Conservation (phyloP, 2,888 invertebrate species). For the Apamea crenata region DNA sequence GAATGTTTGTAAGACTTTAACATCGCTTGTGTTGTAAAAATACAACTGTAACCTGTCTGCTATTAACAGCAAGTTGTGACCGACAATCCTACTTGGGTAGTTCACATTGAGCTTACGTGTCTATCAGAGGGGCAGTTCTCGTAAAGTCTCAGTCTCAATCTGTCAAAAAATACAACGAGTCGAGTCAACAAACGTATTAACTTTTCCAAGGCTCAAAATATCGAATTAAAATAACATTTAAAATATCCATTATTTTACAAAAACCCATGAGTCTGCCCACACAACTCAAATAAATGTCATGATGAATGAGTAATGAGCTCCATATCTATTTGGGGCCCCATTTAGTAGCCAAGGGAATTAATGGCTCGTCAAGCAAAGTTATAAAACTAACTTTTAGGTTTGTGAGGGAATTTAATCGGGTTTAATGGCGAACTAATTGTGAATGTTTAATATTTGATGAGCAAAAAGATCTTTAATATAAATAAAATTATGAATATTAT, state of each 20-base stretch:
- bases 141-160: too few relatives aligned
- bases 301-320: conserved; percentile 59
- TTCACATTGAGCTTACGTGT: not conserved
- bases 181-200: not conserved
- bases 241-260: conserved; percentile 6
- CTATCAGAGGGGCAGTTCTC: too few relatives aligned
- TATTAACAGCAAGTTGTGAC: not conserved
- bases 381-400: conserved; percentile 46
- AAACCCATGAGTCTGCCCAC: conserved; percentile 20
- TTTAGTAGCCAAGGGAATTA: conserved; percentile 41
- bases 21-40: not conserved
- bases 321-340: conserved; percentile 54
- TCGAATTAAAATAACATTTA: not conserved
- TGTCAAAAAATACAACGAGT: too few relatives aligned
- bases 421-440: conserved; percentile 40
- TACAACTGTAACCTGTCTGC: not conserved
- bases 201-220: not conserved
- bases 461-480: not conserved
- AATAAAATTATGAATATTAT: not conserved
- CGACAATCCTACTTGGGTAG: not conserved
- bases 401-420: conserved; percentile 25
- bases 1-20: not conserved
- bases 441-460: conserved; percentile 29
- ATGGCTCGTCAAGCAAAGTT: conserved; percentile 56
- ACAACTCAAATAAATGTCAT: conserved; percentile 51